These are phyloP conservation scores for Drusus annulatus DNA, from an alignment of 1,140 invertebrate species.

Conservation along the genomic window DNA sequence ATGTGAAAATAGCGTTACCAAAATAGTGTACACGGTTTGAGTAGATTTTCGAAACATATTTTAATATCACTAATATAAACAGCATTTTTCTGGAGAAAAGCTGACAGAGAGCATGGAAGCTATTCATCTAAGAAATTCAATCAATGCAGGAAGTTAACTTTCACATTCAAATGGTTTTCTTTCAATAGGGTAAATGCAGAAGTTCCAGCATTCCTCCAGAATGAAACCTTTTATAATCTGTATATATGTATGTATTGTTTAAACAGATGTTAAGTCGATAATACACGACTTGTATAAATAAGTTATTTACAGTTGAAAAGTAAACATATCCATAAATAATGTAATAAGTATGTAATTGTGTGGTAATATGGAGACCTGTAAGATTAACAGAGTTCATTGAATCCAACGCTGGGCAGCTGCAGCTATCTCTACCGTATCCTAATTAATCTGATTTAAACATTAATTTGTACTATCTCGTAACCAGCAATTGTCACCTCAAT, in stretches of 20 bases:
- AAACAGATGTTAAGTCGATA: background rate
- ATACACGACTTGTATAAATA: constrained; percentile 13
- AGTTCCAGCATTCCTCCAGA: too few relatives aligned
- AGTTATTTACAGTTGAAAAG: constrained; percentile 36
- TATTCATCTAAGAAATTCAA: too few relatives aligned
- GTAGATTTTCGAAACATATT: constrained; percentile 8
- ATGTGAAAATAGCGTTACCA: constrained; percentile 16
- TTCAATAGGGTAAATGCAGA: too few relatives aligned
- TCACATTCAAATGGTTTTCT: too few relatives aligned
- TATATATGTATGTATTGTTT: too few relatives aligned
- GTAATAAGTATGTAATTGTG: constrained; percentile 47
- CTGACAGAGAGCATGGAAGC: background rate
- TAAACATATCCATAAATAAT: constrained; percentile 56
- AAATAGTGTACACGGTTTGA: constrained; percentile 26
- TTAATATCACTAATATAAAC: background rate
- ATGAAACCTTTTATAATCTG: too few relatives aligned
- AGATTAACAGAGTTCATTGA: constrained; percentile 7
- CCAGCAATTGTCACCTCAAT: constrained; percentile 47
- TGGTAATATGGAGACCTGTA: constrained; percentile 44
- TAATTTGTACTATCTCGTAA: constrained; percentile 58
- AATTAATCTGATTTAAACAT: constrained; percentile 55
- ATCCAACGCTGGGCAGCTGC: constrained; percentile 3
- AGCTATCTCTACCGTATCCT: constrained; percentile 40
- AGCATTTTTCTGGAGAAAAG: background rate
- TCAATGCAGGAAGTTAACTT: too few relatives aligned